phyloP scores from a whole-genome alignment of 2,888 invertebrate species.

The Osmoderma eremita region DNA sequence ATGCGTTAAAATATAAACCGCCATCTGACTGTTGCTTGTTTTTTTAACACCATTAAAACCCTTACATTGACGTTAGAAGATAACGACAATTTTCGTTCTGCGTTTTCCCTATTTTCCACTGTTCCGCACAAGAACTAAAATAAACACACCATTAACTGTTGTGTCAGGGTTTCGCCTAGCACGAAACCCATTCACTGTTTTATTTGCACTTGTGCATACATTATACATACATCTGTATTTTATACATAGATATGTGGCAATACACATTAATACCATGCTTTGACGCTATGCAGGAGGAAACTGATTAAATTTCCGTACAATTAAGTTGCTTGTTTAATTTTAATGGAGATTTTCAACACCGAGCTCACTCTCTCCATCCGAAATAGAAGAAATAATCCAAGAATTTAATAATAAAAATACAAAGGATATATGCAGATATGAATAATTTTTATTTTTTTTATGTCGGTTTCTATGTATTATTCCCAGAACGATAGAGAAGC shows the following conservation, averaged over 20 bases:
- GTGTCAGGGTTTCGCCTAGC: conserved; percentile 6
- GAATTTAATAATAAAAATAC: too few species aligned
- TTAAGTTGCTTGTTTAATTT: conserved; percentile 1
- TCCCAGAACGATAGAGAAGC: too few species aligned
- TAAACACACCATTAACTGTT: neutral
- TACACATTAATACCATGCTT: neutral
- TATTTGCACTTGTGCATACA: neutral
- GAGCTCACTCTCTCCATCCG: too few species aligned
- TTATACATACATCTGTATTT: neutral
- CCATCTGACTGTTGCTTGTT: neutral
- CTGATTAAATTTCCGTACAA: conserved; percentile 18
- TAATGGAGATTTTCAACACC: neutral
- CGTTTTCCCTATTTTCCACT: neutral
- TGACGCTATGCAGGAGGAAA: neutral
- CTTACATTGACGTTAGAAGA: neutral
- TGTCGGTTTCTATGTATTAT: too few species aligned
- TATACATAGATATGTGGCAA: conserved; percentile 1
- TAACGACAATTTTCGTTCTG: neutral
- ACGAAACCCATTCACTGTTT: neutral
- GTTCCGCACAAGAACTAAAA: conserved; percentile 1
- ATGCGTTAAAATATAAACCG: neutral
- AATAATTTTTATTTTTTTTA: too few species aligned
- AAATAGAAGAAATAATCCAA: too few species aligned
- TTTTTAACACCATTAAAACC: neutral
- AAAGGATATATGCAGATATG: too few species aligned